A percentile compares a stretch with the other conserved stretches of the same genome.
These are phyloP conservation scores for Rotaria magnacalcarata DNA, from an alignment of 2,888 invertebrate species.

Conservation along the genomic window DNA sequence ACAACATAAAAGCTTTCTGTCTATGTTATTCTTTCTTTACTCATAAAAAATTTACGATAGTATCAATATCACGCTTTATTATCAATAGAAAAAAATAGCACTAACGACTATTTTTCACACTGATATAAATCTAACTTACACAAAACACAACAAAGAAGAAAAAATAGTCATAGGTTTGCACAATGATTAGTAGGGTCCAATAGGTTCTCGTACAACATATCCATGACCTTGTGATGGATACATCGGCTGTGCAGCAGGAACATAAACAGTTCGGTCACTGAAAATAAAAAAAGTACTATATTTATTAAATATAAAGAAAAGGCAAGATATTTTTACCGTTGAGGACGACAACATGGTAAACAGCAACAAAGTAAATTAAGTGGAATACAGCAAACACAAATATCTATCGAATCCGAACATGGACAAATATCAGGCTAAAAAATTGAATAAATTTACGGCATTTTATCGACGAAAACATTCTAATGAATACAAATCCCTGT, in stretches of 20 bases:
- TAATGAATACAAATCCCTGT: not conserved
- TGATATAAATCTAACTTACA: too few species aligned
- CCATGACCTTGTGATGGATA: not conserved
- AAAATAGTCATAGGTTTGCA: too few species aligned
- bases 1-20: constrained; percentile 80
- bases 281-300: not conserved
- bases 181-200: not conserved
- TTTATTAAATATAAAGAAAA: not conserved
- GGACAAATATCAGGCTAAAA: constrained; percentile 20
- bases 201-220: not conserved
- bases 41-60: constrained; percentile 84
- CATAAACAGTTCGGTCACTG: not conserved
- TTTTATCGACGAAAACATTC: not conserved
- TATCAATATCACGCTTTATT: constrained; percentile 90
- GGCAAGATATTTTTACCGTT: not conserved
- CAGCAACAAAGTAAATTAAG: not conserved
- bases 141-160: too few species aligned
- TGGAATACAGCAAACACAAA: not conserved
- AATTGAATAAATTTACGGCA: not conserved
- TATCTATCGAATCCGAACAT: not conserved
- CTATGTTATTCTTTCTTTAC: constrained; percentile 69
- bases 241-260: not conserved
- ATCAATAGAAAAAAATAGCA: constrained; percentile 65
- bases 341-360: not conserved
- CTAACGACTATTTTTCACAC: too few species aligned